Conservation (phyloP, 2,797 vertebrate species). For the Neomorphus geoffroyi region DNA sequence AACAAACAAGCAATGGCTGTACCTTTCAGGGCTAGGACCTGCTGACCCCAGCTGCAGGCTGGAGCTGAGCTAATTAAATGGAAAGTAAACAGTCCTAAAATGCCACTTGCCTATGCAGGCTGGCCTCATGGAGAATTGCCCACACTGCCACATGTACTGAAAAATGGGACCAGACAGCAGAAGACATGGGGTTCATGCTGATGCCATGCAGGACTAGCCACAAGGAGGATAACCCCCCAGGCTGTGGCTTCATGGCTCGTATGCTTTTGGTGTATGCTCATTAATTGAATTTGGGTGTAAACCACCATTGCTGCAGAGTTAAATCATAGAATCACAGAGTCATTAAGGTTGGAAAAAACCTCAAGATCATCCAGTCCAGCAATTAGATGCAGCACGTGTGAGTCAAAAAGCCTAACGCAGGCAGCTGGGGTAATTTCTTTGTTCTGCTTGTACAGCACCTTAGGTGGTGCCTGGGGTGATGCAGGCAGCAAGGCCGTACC, state of each 20-base stretch:
- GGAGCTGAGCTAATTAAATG: neutral
- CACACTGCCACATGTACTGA: fast-evolving
- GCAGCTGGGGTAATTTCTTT: fast-evolving
- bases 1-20: neutral
- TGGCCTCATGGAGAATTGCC: fast-evolving
- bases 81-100: constrained; percentile 15
- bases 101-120: neutral
- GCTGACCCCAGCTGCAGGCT: neutral
- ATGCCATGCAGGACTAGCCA: neutral
- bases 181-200: fast-evolving
- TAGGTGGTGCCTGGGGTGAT: fast-evolving
- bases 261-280: fast-evolving
- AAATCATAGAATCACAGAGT: too few species aligned
- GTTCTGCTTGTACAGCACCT: neutral
- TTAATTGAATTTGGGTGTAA: neutral
- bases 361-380: too few species aligned
- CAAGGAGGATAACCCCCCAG: fast-evolving
- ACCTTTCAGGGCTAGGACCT: neutral
- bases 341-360: too few species aligned
- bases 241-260: fast-evolving
- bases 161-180: neutral
- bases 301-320: neutral
- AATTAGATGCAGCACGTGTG: fast-evolving
- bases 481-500: fast-evolving
- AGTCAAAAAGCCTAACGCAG: neutral